Evolutionary conservation across 2,888 invertebrate genomes (phyloP).

Genomic region (Dolomedes plantarius): DNA sequence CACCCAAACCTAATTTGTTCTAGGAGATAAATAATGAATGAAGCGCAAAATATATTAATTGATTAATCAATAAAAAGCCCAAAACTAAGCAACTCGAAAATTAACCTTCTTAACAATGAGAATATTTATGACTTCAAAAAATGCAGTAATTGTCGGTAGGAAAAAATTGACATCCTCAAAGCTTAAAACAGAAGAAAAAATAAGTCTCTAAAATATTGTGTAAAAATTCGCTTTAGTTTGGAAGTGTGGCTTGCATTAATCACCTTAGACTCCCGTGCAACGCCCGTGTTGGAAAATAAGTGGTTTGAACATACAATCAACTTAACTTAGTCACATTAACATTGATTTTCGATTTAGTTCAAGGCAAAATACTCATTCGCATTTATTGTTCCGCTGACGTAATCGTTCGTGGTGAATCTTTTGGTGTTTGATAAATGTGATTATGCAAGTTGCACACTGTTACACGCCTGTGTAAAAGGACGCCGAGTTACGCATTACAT

Average conservation of each 20-base stretch:
- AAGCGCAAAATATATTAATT: too few species aligned
- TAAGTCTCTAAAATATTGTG: too few species aligned
- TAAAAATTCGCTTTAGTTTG: neutral
- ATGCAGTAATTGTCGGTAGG: too few species aligned
- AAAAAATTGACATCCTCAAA: too few species aligned
- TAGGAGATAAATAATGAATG: too few species aligned
- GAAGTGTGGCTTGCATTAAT: conserved; percentile 35
- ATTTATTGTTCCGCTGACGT: conserved; percentile 48
- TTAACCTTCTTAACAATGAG: too few species aligned
- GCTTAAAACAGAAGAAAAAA: too few species aligned
- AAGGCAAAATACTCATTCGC: conserved; percentile 43
- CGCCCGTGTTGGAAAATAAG: conserved; percentile 40
- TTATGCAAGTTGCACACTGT: conserved; percentile 42
- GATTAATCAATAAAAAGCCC: too few species aligned
- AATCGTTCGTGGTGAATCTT: conserved; percentile 45
- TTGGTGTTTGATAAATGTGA: conserved; percentile 60
- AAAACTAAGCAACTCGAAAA: too few species aligned
- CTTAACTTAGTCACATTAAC: conserved; percentile 55
- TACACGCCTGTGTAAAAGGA: conserved; percentile 32
- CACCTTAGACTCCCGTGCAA: conserved; percentile 1
- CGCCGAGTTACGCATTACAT: conserved; percentile 27
- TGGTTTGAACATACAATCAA: conserved; percentile 39
- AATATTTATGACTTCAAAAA: too few species aligned
- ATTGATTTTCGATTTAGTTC: conserved; percentile 66
- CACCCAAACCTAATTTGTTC: too few species aligned